phyloP scores from a whole-genome alignment of 2,113 vertebrate species.

The Eurystomus gularis region DNA sequence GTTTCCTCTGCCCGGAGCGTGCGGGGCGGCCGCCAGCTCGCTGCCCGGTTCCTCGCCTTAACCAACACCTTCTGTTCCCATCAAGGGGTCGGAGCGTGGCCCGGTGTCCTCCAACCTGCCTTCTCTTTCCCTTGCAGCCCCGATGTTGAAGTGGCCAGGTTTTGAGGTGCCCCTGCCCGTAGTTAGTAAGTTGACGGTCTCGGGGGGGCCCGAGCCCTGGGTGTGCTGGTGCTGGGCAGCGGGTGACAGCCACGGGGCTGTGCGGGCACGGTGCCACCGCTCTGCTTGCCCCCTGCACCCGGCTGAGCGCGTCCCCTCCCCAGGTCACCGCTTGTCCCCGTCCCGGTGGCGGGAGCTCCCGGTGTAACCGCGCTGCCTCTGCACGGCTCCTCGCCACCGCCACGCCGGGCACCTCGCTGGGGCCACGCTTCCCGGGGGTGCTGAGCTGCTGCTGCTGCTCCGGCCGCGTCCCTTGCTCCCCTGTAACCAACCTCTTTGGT shows the following conservation, averaged over 20 bases:
- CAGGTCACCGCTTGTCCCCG: not conserved
- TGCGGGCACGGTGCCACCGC: not conserved
- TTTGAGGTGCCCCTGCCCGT: constrained; percentile 84
- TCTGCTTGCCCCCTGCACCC: not conserved
- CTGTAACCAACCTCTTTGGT: not conserved
- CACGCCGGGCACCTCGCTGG: not conserved
- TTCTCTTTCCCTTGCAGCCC: constrained; percentile 91
- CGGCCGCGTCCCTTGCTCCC: not conserved
- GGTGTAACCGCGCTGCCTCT: not conserved
- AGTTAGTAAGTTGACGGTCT: constrained; percentile 88
- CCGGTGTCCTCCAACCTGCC: constrained; percentile 45
- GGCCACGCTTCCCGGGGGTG: not conserved
- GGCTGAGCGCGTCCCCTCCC: not conserved
- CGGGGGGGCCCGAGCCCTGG: constrained; percentile 42
- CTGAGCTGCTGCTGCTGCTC: not conserved
- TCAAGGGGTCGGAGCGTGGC: not conserved
- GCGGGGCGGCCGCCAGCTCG: not conserved
- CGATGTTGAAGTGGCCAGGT: constrained; percentile 86
- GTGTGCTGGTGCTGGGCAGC: constrained; percentile 13
- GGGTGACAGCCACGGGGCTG: constrained; percentile 17
- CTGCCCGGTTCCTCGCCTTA: not conserved
- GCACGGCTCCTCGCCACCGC: not conserved
- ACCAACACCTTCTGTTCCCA: not conserved
- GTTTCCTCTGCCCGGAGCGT: not conserved
- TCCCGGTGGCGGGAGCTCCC: not conserved